Conservation (phyloP, 2,888 invertebrate species). For the Napeogenes sylphis region DNA sequence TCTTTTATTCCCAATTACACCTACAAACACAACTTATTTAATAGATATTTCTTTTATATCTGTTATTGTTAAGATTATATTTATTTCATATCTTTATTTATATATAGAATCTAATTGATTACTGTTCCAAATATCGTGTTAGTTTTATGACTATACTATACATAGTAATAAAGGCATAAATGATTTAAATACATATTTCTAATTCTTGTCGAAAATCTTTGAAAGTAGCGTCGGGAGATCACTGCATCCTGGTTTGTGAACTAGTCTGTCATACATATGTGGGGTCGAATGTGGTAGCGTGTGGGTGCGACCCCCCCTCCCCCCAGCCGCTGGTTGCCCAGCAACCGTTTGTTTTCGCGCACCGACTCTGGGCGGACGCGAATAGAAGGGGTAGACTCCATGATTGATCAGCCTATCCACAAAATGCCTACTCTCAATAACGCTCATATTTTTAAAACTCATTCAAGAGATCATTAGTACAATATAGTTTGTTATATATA, state of each 20-base stretch:
- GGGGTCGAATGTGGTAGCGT: conserved; percentile 57
- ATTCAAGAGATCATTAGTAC: conserved; percentile 16
- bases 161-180: too few species aligned
- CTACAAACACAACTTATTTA: conserved; percentile 60
- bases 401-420: conserved; percentile 77
- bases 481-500: neutral
- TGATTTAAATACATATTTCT: too few species aligned
- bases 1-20: conserved; percentile 69
- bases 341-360: conserved; percentile 76
- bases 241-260: conserved; percentile 32
- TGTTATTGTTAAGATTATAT: neutral
- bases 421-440: conserved; percentile 60
- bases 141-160: too few species aligned
- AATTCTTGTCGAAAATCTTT: too few species aligned
- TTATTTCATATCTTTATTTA: neutral
- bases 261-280: conserved; percentile 58
- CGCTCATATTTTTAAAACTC: conserved; percentile 39
- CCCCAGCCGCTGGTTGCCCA: conserved; percentile 57
- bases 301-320: conserved; percentile 42
- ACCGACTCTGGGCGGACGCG: conserved; percentile 58
- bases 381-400: conserved; percentile 75
- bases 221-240: conserved; percentile 2
- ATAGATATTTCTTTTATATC: conserved; percentile 2
- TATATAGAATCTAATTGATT: neutral
- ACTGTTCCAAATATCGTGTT: too few species aligned